These are phyloP conservation scores for Pachyseris speciosa DNA, from an alignment of 64 coral and sea anemone species.

Conservation along the genomic window DNA sequence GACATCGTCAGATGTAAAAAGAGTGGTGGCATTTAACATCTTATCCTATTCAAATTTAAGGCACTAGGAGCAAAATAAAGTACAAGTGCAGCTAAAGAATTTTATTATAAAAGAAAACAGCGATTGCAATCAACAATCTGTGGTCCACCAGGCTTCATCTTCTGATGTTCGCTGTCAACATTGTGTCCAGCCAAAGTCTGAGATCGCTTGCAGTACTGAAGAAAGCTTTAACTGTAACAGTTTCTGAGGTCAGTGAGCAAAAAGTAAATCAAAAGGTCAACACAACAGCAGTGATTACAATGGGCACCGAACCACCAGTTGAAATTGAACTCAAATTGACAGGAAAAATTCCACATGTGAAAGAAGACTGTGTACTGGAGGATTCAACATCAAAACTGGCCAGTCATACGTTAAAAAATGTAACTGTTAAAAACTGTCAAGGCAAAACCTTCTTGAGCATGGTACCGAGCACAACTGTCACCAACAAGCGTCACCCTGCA, in stretches of 20 bases:
- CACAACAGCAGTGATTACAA: slow-evolving; percentile 33
- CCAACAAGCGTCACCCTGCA: slow-evolving; percentile 6
- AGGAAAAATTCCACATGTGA: slow-evolving; percentile 26
- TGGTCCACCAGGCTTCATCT: too few relatives aligned
- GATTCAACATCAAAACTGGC: slow-evolving; percentile 53
- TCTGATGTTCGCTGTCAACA: too few relatives aligned
- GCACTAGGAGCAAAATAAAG: slow-evolving; percentile 58
- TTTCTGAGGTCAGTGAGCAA: too few relatives aligned
- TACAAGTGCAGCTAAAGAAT: slow-evolving; percentile 56
- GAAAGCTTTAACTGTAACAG: slow-evolving; percentile 29
- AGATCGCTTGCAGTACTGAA: slow-evolving; percentile 15
- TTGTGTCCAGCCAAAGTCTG: too few relatives aligned
- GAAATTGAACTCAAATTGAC: slow-evolving; percentile 40
- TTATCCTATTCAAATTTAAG: slow-evolving; percentile 45
- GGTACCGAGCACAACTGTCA: slow-evolving; percentile 31
- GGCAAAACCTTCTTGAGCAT: slow-evolving; percentile 50
- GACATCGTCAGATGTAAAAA: slow-evolving; percentile 39
- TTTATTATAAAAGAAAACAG: slow-evolving; percentile 29
- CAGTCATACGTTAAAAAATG: slow-evolving; percentile 29
- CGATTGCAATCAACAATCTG: too few relatives aligned
- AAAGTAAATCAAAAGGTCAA: slow-evolving; percentile 56
- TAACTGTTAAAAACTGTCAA: slow-evolving; percentile 48
- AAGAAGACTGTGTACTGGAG: slow-evolving; percentile 64
- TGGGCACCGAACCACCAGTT: slow-evolving; percentile 44
- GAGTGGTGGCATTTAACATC: slow-evolving; percentile 77